A percentile compares a stretch with the other conserved stretches of the same genome.
These are phyloP conservation scores for Hypomecis atomaria DNA, from an alignment of 2,888 invertebrate species.

Conservation along the genomic window DNA sequence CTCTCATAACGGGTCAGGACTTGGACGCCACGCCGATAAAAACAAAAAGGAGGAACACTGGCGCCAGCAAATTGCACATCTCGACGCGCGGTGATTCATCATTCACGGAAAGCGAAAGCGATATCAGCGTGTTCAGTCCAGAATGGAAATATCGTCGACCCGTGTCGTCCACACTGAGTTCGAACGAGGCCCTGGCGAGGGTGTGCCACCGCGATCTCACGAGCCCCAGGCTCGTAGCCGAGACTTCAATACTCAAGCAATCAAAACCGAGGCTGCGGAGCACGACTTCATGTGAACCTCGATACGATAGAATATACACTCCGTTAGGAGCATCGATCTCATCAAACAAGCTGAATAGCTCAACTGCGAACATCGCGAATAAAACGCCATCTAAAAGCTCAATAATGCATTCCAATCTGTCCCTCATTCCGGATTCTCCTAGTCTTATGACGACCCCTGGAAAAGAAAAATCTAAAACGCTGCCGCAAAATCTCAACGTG, in stretches of 20 bases:
- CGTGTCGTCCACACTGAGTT: slow-evolving; percentile 74
- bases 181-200: slow-evolving; percentile 75
- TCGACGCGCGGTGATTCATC: slow-evolving; percentile 70
- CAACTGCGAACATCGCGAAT: slow-evolving; percentile 66
- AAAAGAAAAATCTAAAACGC: slow-evolving; percentile 85
- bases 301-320: slow-evolving; percentile 77
- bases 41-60: slow-evolving; percentile 66
- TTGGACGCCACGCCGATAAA: slow-evolving; percentile 57
- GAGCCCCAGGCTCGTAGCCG: slow-evolving; percentile 73
- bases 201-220: slow-evolving; percentile 71
- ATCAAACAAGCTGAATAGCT: slow-evolving; percentile 71
- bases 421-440: slow-evolving; percentile 77
- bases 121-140: slow-evolving; percentile 73
- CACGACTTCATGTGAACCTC: slow-evolving; percentile 77
- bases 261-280: slow-evolving; percentile 72
- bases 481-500: slow-evolving; percentile 84
- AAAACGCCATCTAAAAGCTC: slow-evolving; percentile 65
- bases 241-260: slow-evolving; percentile 64
- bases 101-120: slow-evolving; percentile 78
- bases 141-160: slow-evolving; percentile 72
- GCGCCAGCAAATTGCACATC: slow-evolving; percentile 62
- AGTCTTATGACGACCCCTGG: slow-evolving; percentile 71
- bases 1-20: slow-evolving; percentile 70
- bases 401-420: slow-evolving; percentile 76
- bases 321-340: slow-evolving; percentile 73